phyloP scores from a whole-genome alignment of 2,113 vertebrate species.

The Pseudorasbora parva region DNA sequence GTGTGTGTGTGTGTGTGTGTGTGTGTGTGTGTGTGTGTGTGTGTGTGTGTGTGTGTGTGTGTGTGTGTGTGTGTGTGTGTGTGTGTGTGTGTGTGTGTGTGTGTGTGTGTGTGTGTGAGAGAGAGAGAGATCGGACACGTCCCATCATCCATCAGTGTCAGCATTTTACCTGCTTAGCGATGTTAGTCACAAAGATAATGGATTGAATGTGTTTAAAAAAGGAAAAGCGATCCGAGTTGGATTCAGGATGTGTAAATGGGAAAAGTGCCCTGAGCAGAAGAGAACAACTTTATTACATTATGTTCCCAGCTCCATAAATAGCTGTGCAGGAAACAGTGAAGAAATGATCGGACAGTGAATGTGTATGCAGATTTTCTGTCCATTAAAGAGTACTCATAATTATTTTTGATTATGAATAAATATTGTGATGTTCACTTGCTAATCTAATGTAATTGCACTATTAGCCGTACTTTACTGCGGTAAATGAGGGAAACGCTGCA shows the following conservation, averaged over 20 bases:
- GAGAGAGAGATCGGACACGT: background rate
- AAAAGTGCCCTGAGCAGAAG: no score
- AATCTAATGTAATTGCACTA: no score
- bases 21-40: no score
- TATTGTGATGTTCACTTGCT: background rate
- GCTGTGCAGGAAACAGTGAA: no score
- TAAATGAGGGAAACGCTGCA: background rate
- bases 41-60: no score
- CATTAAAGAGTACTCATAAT: background rate
- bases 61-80: no score
- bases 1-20: background rate
- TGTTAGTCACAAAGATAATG: background rate
- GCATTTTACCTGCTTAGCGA: background rate
- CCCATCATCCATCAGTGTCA: constrained; percentile 8
- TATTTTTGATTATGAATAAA: background rate
- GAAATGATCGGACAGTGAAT: no score
- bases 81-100: background rate
- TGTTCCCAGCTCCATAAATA: no score
- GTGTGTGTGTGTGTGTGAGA: background rate
- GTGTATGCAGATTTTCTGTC: no score
- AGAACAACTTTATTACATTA: no score
- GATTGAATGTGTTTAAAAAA: background rate
- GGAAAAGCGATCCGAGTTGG: background rate
- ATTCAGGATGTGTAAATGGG: background rate
- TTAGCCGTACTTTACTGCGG: background rate